Percentiles rank a stretch among this genome's conserved stretches.
phyloP scores from a whole-genome alignment of 2,888 invertebrate genomes.

The Uloborus plumipes region DNA sequence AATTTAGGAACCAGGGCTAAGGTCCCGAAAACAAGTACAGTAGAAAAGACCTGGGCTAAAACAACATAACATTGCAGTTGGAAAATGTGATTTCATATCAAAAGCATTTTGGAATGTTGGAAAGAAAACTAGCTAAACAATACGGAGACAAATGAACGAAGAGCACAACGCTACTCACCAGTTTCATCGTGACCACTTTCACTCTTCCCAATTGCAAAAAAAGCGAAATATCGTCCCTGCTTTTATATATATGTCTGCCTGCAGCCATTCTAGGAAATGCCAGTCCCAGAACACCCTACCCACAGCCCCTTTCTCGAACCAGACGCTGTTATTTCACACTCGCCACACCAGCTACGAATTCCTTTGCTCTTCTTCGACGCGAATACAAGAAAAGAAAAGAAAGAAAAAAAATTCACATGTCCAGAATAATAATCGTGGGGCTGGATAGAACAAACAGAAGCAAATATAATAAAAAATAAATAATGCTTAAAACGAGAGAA shows the following conservation, averaged over 20 bases:
- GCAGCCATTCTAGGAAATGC: conserved; percentile 16
- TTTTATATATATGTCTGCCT: conserved; percentile 31
- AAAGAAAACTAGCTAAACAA: too few species aligned
- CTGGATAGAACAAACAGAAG: too few species aligned
- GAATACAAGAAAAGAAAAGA: conserved; percentile 1
- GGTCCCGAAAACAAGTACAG: too few species aligned
- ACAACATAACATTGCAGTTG: too few species aligned
- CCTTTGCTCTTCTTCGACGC: conserved; percentile 17
- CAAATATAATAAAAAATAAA: too few species aligned
- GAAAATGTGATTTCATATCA: not conserved
- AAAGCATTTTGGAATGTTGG: not conserved
- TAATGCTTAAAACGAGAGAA: too few species aligned
- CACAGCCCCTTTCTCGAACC: conserved; percentile 5
- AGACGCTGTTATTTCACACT: conserved; percentile 44
- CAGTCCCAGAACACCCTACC: conserved; percentile 9
- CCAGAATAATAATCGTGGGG: too few species aligned
- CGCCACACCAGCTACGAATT: conserved; percentile 17
- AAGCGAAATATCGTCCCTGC: conserved; percentile 13
- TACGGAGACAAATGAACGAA: not conserved
- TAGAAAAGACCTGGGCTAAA: too few species aligned
- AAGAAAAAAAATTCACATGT: conserved; percentile 8
- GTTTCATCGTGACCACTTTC: conserved; percentile 7
- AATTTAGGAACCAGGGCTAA: too few species aligned
- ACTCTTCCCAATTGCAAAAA: not conserved
- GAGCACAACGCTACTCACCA: not conserved